Conservation (phyloP, 1,140 invertebrate genomes). For the Tetranychus cinnabarinus region DNA sequence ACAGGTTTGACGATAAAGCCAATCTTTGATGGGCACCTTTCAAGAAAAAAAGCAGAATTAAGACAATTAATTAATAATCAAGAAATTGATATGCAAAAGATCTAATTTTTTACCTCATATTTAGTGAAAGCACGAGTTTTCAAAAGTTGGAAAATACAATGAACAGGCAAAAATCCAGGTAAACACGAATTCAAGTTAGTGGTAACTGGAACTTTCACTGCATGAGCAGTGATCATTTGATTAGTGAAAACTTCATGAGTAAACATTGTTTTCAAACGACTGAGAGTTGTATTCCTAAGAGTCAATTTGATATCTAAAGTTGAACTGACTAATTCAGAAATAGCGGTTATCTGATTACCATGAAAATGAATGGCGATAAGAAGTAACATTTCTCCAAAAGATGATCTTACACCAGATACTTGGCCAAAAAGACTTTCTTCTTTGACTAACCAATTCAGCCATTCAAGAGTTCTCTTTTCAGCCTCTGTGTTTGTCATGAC, state of each 20-base stretch:
- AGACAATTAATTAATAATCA: not conserved
- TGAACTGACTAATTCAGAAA: conserved; percentile 73
- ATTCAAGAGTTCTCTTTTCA: conserved; percentile 71
- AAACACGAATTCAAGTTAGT: conserved; percentile 63
- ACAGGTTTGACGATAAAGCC: conserved; percentile 82
- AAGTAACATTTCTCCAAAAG: conserved; percentile 83
- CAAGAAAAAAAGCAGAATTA: not conserved
- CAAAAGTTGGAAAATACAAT: conserved; percentile 86
- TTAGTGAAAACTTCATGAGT: conserved; percentile 93
- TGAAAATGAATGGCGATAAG: conserved; percentile 92
- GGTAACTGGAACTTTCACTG: conserved; percentile 84
- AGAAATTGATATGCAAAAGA: too few species aligned
- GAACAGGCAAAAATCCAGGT: conserved; percentile 75
- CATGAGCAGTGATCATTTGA: conserved; percentile 84
- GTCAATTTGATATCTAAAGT: conserved; percentile 86
- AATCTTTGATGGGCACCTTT: conserved; percentile 58
- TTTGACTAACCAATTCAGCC: conserved; percentile 75
- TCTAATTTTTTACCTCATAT: conserved; percentile 37
- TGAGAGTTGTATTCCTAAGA: conserved; percentile 67
- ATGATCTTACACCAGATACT: conserved; percentile 15
- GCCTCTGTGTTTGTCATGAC: conserved; percentile 48
- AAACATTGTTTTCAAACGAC: conserved; percentile 77
- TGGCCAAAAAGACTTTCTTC: conserved; percentile 50
- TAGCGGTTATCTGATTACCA: conserved; percentile 69
- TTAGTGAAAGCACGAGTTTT: conserved; percentile 87